These are phyloP conservation scores for Parauchenoglanis ngamensis DNA, from an alignment of 2,797 vertebrate species.

Conservation along the genomic window DNA sequence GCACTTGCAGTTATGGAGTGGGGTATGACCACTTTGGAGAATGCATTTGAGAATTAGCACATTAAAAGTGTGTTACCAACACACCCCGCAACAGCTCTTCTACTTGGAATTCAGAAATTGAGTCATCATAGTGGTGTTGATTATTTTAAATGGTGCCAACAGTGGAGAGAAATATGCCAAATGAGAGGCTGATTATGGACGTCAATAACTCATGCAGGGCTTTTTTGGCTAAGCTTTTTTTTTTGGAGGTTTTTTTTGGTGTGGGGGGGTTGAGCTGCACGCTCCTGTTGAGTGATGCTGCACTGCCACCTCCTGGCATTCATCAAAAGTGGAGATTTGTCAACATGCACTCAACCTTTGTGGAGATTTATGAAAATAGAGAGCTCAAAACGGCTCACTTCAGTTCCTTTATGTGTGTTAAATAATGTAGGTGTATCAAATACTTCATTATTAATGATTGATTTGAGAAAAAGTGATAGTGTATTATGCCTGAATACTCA, in stretches of 20 bases:
- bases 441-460: neutral
- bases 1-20: conserved; percentile 56
- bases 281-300: conserved; percentile 68
- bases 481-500: neutral
- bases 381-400: conserved; percentile 7
- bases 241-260: neutral
- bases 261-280: neutral
- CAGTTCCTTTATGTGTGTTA: neutral
- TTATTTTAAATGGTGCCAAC: conserved; percentile 61
- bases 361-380: conserved; percentile 26
- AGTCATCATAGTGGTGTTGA: conserved; percentile 61
- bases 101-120: conserved; percentile 57
- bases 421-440: neutral
- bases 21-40: conserved; percentile 54
- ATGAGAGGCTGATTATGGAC: conserved; percentile 64
- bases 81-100: conserved; percentile 58
- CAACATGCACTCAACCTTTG: conserved; percentile 22
- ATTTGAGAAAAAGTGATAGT: neutral
- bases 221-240: conserved; percentile 58
- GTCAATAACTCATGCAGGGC: conserved; percentile 68
- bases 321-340: conserved; percentile 47
- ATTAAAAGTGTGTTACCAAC: conserved; percentile 62
- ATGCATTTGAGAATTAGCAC: conserved; percentile 61
- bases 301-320: conserved; percentile 79
- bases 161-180: conserved; percentile 56